A percentile compares a stretch with the other conserved stretches of the same genome.
Conservation (phyloP, 2,888 invertebrate genomes). For the Mesorhabditis sp. region DNA sequence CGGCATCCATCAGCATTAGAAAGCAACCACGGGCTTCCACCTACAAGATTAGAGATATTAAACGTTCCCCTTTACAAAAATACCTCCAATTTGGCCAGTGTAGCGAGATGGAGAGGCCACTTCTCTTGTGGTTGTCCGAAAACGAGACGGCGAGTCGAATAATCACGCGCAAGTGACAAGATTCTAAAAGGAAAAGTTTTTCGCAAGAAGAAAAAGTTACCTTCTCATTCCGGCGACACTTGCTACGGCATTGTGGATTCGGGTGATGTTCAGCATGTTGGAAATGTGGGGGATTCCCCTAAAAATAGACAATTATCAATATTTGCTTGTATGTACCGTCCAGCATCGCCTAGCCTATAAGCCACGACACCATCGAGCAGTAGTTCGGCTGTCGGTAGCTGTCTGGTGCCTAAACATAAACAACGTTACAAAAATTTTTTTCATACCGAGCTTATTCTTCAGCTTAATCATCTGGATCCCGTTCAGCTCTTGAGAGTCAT, state of each 20-base stretch:
- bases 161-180: constrained; percentile 63
- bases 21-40: constrained; percentile 62
- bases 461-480: constrained; percentile 64
- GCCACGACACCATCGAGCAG: constrained; percentile 62
- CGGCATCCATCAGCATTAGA: constrained; percentile 62
- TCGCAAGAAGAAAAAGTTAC: constrained; percentile 8
- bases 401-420: background rate
- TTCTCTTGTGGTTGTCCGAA: constrained; percentile 62
- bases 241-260: constrained; percentile 64
- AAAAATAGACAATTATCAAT: constrained; percentile 54
- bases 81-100: constrained; percentile 63
- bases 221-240: constrained; percentile 56
- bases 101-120: constrained; percentile 64
- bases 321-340: constrained; percentile 15
- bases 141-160: constrained; percentile 61
- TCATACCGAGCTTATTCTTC: constrained; percentile 66
- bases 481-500: constrained; percentile 60
- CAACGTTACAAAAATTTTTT: constrained; percentile 54
- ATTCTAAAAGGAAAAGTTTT: constrained; percentile 57
- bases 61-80: background rate
- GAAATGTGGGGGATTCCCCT: constrained; percentile 64
- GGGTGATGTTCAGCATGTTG: constrained; percentile 64
- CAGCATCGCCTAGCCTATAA: constrained; percentile 26
- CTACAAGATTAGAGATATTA: constrained; percentile 23
- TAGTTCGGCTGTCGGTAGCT: constrained; percentile 65